These are phyloP conservation scores for Callimorpha dominula DNA, from an alignment of 2,888 invertebrate genomes.

Conservation along the genomic window DNA sequence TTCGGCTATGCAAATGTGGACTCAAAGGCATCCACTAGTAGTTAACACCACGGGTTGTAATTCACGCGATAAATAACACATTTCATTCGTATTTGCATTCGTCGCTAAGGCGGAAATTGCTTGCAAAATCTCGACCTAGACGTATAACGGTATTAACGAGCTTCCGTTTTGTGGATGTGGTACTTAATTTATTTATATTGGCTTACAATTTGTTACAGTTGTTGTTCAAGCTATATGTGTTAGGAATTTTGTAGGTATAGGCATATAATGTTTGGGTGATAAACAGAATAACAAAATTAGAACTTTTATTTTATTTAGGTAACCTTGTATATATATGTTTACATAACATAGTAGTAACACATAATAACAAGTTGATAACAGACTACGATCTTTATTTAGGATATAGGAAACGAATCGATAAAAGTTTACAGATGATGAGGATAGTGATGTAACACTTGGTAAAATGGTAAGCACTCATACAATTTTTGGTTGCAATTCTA, in stretches of 20 bases:
- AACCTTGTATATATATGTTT: not conserved
- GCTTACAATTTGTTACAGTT: not conserved
- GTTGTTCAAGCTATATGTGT: constrained; percentile 1
- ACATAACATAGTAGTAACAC: not conserved
- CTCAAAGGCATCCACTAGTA: constrained; percentile 48
- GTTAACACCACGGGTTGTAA: constrained; percentile 70
- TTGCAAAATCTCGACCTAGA: constrained; percentile 76
- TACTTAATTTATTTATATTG: constrained; percentile 27
- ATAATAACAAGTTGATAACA: too few species aligned
- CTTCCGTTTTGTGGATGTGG: constrained; percentile 60
- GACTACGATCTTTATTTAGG: too few species aligned
- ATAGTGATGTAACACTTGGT: not conserved
- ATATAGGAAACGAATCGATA: too few species aligned
- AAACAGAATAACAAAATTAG: not conserved
- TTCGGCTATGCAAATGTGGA: constrained; percentile 56
- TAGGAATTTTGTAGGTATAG: not conserved
- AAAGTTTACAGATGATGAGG: too few species aligned
- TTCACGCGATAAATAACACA: constrained; percentile 82
- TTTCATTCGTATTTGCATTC: constrained; percentile 81
- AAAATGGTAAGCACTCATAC: not conserved
- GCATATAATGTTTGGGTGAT: not conserved
- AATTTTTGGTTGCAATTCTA: not conserved
- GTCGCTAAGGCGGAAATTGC: constrained; percentile 81
- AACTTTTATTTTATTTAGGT: not conserved
- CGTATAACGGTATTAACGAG: constrained; percentile 57